Conservation (phyloP, 2,797 vertebrate genomes). For the Myripristis murdjan region DNA sequence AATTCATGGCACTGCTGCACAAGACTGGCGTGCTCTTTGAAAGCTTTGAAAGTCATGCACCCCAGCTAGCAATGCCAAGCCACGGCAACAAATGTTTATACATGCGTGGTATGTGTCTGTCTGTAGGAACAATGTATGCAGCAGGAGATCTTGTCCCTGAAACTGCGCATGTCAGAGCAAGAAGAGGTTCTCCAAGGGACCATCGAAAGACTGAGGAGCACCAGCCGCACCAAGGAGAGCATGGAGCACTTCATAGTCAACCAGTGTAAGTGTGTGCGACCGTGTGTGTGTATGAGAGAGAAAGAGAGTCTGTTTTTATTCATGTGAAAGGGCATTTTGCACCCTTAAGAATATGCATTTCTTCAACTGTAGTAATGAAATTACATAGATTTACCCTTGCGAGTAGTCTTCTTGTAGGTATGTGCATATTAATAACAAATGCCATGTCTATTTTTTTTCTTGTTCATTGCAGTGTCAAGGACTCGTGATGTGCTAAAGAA, state of each 20-base stretch:
- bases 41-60: background rate
- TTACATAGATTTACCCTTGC: background rate
- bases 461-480: slow-evolving; percentile 88
- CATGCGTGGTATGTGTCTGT: slow-evolving; percentile 11
- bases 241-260: slow-evolving; percentile 95
- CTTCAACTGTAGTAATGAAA: background rate
- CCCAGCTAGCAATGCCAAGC: background rate
- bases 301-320: background rate
- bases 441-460: slow-evolving; percentile 1
- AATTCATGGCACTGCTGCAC: background rate
- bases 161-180: slow-evolving; percentile 87
- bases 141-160: slow-evolving; percentile 90
- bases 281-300: slow-evolving; percentile 5
- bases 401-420: background rate
- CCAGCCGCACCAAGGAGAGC: slow-evolving; percentile 90
- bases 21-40: background rate
- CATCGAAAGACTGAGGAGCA: slow-evolving; percentile 84
- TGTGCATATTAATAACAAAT: background rate
- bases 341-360: background rate
- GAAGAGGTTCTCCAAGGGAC: slow-evolving; percentile 90
- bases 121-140: slow-evolving; percentile 89
- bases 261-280: slow-evolving; percentile 88
- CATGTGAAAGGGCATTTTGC: background rate
- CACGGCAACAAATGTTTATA: background rate
- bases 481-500: slow-evolving; percentile 95